phyloP scores from a whole-genome alignment of 2,888 invertebrate genomes.

The Thecocarcelia acutangulata region DNA sequence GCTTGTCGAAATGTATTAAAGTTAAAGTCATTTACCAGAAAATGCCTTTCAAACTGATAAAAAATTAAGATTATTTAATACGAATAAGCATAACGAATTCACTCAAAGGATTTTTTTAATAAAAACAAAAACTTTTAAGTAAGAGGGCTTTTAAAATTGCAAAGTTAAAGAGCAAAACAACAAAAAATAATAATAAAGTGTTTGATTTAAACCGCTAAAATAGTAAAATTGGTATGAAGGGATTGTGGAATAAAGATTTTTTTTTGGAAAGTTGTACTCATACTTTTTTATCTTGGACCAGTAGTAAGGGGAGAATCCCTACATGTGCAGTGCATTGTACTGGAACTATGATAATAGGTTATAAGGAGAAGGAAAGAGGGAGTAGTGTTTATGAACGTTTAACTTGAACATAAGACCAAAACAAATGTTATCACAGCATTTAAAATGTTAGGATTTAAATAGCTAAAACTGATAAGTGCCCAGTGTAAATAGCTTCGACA shows the following conservation, averaged over 20 bases:
- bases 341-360: too few relatives aligned
- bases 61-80: constrained; percentile 48
- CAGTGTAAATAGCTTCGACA: too few relatives aligned
- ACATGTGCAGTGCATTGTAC: too few relatives aligned
- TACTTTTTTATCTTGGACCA: too few relatives aligned
- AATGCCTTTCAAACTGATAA: constrained; percentile 62
- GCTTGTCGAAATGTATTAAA: constrained; percentile 68
- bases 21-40: constrained; percentile 65
- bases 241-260: not conserved
- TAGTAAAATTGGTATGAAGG: not conserved
- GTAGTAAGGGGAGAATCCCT: too few relatives aligned
- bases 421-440: too few relatives aligned
- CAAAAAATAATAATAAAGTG: constrained; percentile 12
- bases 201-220: constrained; percentile 38
- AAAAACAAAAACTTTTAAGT: constrained; percentile 8
- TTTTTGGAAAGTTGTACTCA: too few relatives aligned
- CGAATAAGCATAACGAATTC: constrained; percentile 1
- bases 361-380: too few relatives aligned
- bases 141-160: constrained; percentile 6
- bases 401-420: too few relatives aligned
- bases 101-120: constrained; percentile 10
- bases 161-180: not conserved
- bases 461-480: too few relatives aligned
- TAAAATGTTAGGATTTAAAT: too few relatives aligned
- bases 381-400: too few relatives aligned